Conservation (phyloP, 2,888 invertebrate species). For the Diabrotica balteata region DNA sequence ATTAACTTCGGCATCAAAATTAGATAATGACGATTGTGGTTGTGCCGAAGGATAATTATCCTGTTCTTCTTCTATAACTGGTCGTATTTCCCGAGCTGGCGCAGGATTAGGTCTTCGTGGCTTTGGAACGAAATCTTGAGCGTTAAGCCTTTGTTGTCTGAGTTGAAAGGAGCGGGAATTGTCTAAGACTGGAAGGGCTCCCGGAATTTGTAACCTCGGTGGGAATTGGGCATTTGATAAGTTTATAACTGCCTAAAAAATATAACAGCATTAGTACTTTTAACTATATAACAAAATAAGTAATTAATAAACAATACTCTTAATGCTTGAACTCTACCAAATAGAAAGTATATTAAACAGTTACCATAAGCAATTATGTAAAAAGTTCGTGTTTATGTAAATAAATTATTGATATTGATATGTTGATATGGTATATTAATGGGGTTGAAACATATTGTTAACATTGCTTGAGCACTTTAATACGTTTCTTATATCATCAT, state of each 20-base stretch:
- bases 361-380: no score
- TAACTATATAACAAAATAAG: no score
- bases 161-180: conserved; percentile 56
- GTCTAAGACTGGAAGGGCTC: conserved; percentile 63
- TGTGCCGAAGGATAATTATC: conserved; percentile 62
- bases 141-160: conserved; percentile 47
- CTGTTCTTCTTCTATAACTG: conserved; percentile 74
- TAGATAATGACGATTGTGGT: conserved; percentile 47
- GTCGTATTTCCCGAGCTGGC: conserved; percentile 69
- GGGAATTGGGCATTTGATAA: conserved; percentile 63
- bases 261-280: no score
- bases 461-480: no score
- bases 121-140: conserved; percentile 27
- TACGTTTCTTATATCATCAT: no score
- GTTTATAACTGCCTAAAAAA: conserved; percentile 28
- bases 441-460: no score
- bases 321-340: no score
- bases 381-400: no score
- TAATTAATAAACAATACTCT: no score
- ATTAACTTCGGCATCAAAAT: conserved; percentile 52
- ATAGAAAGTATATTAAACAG: no score
- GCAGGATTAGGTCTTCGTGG: conserved; percentile 54
- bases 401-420: no score
- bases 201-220: conserved; percentile 72
- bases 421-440: no score